A percentile compares a stretch with the other conserved stretches of the same genome.
These are phyloP conservation scores for Muntiacus reevesi DNA, from an alignment of 2,113 vertebrate genomes.

Conservation along the genomic window DNA sequence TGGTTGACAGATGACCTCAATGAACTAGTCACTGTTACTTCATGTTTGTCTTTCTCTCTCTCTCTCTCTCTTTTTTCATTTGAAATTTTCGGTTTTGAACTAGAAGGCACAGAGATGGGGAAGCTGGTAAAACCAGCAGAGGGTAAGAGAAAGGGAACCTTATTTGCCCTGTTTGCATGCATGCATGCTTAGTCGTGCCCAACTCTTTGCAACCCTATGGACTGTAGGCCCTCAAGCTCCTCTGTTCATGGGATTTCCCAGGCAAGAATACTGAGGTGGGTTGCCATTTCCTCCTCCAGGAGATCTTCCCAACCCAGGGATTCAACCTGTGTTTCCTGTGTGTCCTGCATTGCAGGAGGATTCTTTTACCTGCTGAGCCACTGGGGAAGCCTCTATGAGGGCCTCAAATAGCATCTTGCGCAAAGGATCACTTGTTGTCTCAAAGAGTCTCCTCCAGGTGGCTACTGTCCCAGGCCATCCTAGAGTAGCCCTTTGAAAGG, in stretches of 20 bases:
- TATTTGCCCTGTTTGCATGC: not conserved
- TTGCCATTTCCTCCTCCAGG: not conserved
- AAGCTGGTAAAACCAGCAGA: not conserved
- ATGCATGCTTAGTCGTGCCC: not conserved
- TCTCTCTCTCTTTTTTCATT: not conserved
- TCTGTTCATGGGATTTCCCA: not conserved
- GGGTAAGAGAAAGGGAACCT: accelerated
- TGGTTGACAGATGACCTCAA: not conserved
- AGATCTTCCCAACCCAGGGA: not conserved
- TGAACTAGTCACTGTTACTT: not conserved
- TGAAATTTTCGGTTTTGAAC: not conserved
- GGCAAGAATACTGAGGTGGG: not conserved
- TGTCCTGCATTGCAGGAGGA: not conserved
- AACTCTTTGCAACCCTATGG: not conserved
- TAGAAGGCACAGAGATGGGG: not conserved
- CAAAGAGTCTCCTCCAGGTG: not conserved
- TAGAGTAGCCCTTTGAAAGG: not conserved
- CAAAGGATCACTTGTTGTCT: not conserved
- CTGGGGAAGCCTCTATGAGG: not conserved
- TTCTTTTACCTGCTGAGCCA: not conserved
- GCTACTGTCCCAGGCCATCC: not conserved
- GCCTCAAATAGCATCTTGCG: not conserved
- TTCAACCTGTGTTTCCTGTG: not conserved
- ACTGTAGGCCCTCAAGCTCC: not conserved
- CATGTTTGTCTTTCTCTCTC: not conserved